Evolutionary conservation across 2,888 invertebrate genomes (phyloP).

Genomic region (Napeogenes sylphis): DNA sequence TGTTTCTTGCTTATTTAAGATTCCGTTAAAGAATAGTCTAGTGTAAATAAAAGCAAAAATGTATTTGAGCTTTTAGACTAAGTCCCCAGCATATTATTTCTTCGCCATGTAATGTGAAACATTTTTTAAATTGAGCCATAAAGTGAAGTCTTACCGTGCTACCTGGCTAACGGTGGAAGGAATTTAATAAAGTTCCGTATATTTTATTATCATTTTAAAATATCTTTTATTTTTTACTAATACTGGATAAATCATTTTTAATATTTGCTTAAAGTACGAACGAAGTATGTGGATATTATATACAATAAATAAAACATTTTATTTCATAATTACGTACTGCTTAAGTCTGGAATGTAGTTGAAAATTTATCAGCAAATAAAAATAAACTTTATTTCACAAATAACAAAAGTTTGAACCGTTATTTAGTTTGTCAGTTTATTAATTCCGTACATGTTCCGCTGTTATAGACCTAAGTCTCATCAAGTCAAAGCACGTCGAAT

Average conservation of each 20-base stretch:
- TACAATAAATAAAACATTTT: too few species aligned
- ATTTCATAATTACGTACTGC: too few species aligned
- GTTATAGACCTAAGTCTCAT: slow-evolving; percentile 45
- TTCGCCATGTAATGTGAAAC: slow-evolving; percentile 59
- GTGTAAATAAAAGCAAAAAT: slow-evolving; percentile 34
- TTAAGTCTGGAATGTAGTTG: too few species aligned
- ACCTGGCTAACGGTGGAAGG: slow-evolving; percentile 53
- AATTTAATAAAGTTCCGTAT: slow-evolving; percentile 70
- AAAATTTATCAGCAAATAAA: too few species aligned
- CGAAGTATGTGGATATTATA: too few species aligned
- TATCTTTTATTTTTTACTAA: slow-evolving; percentile 40
- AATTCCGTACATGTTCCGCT: slow-evolving; percentile 31
- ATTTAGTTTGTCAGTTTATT: slow-evolving; percentile 24
- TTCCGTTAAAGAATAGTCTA: slow-evolving; percentile 22
- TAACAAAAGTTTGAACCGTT: neutral
- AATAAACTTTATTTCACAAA: too few species aligned
- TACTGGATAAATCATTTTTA: slow-evolving; percentile 31
- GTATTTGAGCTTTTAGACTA: slow-evolving; percentile 48
- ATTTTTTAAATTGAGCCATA: slow-evolving; percentile 70
- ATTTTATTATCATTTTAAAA: slow-evolving; percentile 60
- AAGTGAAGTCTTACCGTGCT: slow-evolving; percentile 58
- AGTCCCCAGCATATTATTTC: slow-evolving; percentile 59
- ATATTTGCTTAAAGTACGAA: slow-evolving; percentile 10
- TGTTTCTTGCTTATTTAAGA: slow-evolving; percentile 6
- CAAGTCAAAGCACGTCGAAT: slow-evolving; percentile 65